Percentiles rank a stretch among this genome's conserved stretches.
These are phyloP conservation scores for Allolobophora icterica DNA, from an alignment of 2,888 invertebrate species.

Conservation along the genomic window DNA sequence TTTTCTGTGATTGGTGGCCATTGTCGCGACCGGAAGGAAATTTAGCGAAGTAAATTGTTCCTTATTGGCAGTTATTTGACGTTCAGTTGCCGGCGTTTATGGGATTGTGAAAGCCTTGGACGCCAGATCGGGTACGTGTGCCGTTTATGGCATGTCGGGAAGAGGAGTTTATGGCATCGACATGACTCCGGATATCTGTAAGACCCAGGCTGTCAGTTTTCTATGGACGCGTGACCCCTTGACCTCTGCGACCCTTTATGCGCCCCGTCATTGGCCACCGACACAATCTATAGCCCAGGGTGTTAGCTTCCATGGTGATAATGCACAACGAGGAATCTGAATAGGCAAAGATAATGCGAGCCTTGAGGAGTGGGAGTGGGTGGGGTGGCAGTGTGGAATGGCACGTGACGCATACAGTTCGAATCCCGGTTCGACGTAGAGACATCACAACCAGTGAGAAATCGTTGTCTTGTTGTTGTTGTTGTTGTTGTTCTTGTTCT, in stretches of 20 bases:
- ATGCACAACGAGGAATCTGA: background rate
- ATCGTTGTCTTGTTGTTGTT: background rate
- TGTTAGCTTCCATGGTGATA: conserved; percentile 5
- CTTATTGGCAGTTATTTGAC: conserved; percentile 26
- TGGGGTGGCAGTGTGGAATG: background rate
- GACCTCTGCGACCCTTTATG: background rate
- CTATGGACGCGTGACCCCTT: background rate
- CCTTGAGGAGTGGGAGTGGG: background rate
- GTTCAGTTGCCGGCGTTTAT: background rate
- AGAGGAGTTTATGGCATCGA: conserved; percentile 4
- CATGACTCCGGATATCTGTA: conserved; percentile 2
- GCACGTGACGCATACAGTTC: background rate
- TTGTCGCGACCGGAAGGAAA: conserved; percentile 12
- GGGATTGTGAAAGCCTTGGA: background rate
- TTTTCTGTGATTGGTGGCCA: conserved; percentile 26
- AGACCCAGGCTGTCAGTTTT: background rate
- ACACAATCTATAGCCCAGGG: background rate
- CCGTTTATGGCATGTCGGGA: background rate
- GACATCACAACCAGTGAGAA: background rate
- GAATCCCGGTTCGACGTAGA: background rate
- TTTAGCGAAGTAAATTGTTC: conserved; percentile 18
- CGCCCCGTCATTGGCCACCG: background rate
- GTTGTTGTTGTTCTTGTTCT: too few species aligned
- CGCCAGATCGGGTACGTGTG: background rate
- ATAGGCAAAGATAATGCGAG: background rate